Conservation (phyloP, 2,888 invertebrate species). For the Caenorhabditis uteleia region DNA sequence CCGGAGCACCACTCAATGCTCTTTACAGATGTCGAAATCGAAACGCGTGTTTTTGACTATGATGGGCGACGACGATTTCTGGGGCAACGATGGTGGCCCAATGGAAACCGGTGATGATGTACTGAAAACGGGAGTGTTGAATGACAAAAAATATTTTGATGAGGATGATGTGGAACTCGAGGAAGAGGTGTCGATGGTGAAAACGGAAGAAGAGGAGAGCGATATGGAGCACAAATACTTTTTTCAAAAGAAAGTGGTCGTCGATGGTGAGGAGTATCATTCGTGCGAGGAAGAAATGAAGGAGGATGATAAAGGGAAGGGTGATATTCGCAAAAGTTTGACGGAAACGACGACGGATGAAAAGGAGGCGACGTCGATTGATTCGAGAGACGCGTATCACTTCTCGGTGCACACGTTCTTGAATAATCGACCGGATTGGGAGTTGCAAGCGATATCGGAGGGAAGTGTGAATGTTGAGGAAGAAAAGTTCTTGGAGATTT, state of each 20-base stretch:
- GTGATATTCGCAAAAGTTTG: neutral
- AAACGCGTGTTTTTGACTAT: conserved; percentile 39
- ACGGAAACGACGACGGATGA: neutral
- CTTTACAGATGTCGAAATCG: conserved; percentile 43
- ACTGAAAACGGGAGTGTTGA: conserved; percentile 1
- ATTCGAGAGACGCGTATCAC: conserved; percentile 17
- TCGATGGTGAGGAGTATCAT: neutral
- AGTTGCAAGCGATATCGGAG: conserved; percentile 4
- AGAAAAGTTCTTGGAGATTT: conserved; percentile 29
- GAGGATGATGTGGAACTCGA: conserved; percentile 10
- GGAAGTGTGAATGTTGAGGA: conserved; percentile 6
- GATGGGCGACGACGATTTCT: conserved; percentile 39
- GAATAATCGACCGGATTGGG: conserved; percentile 14
- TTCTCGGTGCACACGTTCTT: conserved; percentile 23
- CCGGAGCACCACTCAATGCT: no score
- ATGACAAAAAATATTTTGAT: conserved; percentile 1
- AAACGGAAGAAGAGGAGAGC: conserved; percentile 2
- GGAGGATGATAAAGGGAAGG: neutral
- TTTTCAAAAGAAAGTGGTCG: no score
- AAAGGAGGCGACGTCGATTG: neutral
- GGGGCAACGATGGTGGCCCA: conserved; percentile 41
- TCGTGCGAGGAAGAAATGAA: no score
- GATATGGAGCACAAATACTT: neutral
- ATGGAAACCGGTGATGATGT: conserved; percentile 7
- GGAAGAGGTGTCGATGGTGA: conserved; percentile 1